phyloP scores from a whole-genome alignment of 2,888 invertebrate species.

The Phrixothrix hirtus region DNA sequence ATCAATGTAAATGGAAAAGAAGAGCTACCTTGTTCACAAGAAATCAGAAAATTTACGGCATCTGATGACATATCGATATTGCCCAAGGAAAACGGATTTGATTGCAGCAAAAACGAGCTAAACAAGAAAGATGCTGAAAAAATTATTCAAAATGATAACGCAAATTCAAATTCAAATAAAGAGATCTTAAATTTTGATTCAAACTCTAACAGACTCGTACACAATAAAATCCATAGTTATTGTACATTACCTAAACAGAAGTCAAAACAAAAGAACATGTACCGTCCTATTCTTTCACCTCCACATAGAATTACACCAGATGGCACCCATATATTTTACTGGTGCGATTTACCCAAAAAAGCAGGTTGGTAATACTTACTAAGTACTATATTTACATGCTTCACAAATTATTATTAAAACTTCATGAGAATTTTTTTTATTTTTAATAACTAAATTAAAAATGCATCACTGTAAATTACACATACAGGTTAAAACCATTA shows the following conservation, averaged over 20 bases:
- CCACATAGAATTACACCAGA: slow-evolving; percentile 79
- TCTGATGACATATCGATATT: slow-evolving; percentile 26
- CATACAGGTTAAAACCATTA: too few species aligned
- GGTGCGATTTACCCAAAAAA: slow-evolving; percentile 77
- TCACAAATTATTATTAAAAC: too few species aligned
- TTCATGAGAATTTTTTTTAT: too few species aligned
- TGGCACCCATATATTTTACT: slow-evolving; percentile 84
- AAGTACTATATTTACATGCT: not conserved
- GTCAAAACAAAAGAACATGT: slow-evolving; percentile 38
- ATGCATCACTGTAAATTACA: too few species aligned
- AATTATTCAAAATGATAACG: slow-evolving; percentile 27
- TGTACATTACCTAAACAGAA: slow-evolving; percentile 59
- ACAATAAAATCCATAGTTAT: slow-evolving; percentile 56
- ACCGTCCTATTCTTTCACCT: slow-evolving; percentile 59
- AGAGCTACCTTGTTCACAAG: slow-evolving; percentile 65
- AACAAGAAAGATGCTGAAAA: slow-evolving; percentile 6
- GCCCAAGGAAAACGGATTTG: slow-evolving; percentile 12
- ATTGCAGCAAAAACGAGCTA: slow-evolving; percentile 1
- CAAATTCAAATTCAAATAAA: slow-evolving; percentile 27
- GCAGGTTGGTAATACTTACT: slow-evolving; percentile 33
- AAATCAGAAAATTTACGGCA: slow-evolving; percentile 48
- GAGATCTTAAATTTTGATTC: slow-evolving; percentile 44
- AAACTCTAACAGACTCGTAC: slow-evolving; percentile 50
- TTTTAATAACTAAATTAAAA: too few species aligned
- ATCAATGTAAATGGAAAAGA: slow-evolving; percentile 70